Conservation (phyloP, 1,140 invertebrate genomes). For the Forficula auricularia region DNA sequence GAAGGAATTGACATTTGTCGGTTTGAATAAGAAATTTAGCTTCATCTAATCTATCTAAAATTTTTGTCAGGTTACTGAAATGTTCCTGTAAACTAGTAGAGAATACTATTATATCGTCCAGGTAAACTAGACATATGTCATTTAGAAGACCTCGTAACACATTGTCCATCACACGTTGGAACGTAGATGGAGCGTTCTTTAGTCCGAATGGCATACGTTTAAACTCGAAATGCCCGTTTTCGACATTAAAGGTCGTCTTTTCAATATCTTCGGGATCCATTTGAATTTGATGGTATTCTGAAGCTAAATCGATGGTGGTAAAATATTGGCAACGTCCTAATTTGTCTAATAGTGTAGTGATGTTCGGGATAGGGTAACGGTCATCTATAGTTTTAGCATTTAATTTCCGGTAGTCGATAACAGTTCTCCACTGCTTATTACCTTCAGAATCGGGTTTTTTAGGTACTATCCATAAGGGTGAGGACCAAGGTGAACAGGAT, state of each 20-base stretch:
- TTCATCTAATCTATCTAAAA: constrained; percentile 10
- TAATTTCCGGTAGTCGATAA: constrained; percentile 25
- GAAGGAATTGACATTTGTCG: constrained; percentile 14
- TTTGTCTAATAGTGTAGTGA: constrained; percentile 28
- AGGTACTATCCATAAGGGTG: constrained; percentile 20
- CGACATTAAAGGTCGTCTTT: constrained; percentile 21
- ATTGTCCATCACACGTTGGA: constrained; percentile 23
- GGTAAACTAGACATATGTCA: constrained; percentile 16
- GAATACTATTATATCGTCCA: constrained; percentile 19
- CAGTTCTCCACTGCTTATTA: constrained; percentile 22
- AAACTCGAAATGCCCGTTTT: constrained; percentile 18
- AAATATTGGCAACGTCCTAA: constrained; percentile 29
- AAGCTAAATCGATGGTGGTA: constrained; percentile 28
- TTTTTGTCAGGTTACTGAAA: constrained; percentile 2
- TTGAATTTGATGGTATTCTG: constrained; percentile 28
- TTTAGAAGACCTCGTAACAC: constrained; percentile 18
- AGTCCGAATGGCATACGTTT: constrained; percentile 19
- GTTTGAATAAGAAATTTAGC: constrained; percentile 13
- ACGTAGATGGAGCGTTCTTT: constrained; percentile 18
- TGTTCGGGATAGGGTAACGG: constrained; percentile 32
- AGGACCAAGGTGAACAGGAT: too few species aligned
- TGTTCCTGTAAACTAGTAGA: not conserved
- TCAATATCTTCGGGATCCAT: constrained; percentile 17
- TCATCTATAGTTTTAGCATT: constrained; percentile 27
- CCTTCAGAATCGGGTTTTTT: constrained; percentile 22